Evolutionary conservation across 2,888 invertebrate genomes (phyloP).

Genomic region (Aspidiotus rigidus): DNA sequence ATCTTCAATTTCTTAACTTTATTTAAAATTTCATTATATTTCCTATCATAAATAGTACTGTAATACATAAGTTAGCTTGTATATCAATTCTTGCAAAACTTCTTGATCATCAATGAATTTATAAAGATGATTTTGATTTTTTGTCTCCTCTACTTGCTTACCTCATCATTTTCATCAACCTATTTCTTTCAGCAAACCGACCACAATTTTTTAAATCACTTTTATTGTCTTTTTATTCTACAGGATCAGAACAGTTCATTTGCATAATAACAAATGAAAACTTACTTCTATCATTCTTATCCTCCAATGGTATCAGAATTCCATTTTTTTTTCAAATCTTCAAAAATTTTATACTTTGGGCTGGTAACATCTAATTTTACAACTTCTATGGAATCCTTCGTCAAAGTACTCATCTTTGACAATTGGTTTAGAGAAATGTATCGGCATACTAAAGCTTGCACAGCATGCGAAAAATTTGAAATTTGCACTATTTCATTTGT

Average conservation of each 20-base stretch:
- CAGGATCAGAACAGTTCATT: background rate
- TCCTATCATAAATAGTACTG: no score
- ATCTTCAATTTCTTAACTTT: no score
- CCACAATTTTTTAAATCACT: no score
- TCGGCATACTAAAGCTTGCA: conserved; percentile 83
- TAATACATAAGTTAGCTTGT: no score
- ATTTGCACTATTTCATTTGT: background rate
- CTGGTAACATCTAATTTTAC: conserved; percentile 88
- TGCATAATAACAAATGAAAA: background rate
- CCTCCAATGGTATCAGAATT: conserved; percentile 67
- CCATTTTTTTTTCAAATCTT: conserved; percentile 83
- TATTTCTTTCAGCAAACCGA: no score
- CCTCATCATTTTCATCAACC: no score
- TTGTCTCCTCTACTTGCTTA: no score
- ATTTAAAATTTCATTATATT: no score
- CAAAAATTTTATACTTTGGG: conserved; percentile 77
- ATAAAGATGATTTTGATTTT: no score
- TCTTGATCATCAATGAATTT: no score
- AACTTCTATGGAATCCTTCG: conserved; percentile 89
- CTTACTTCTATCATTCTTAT: conserved; percentile 64
- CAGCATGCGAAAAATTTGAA: conserved; percentile 67
- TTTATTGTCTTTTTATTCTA: no score
- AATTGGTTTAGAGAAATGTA: conserved; percentile 77
- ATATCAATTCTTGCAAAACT: no score
- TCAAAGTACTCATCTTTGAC: conserved; percentile 73